phyloP scores from a whole-genome alignment of 1,140 invertebrate genomes.

The Lucilia cuprina region DNA sequence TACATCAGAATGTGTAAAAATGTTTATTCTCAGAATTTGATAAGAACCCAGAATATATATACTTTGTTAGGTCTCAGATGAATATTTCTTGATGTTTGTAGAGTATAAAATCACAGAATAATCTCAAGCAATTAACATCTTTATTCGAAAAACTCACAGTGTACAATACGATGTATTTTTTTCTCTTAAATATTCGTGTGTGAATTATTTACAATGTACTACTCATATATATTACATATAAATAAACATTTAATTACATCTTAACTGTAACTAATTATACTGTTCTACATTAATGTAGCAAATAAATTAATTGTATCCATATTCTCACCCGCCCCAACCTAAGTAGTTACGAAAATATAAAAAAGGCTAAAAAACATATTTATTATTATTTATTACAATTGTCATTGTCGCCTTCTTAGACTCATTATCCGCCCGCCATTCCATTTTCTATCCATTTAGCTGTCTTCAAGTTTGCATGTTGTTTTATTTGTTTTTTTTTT shows the following conservation, averaged over 20 bases:
- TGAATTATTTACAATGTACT: background rate
- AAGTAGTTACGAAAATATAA: background rate
- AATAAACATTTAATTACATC: background rate
- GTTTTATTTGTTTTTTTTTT: background rate
- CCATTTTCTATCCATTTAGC: background rate
- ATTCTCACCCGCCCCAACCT: background rate
- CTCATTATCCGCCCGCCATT: background rate
- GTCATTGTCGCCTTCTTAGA: constrained; percentile 26
- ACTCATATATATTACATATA: background rate
- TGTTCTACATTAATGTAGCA: background rate
- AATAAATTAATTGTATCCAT: background rate
- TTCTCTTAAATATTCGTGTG: too few species aligned
- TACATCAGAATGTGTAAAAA: too few species aligned
- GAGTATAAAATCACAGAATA: too few species aligned
- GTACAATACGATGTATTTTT: too few species aligned
- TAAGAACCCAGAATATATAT: too few species aligned
- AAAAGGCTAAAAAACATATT: constrained; percentile 1
- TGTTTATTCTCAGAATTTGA: too few species aligned
- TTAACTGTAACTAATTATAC: constrained; percentile 27
- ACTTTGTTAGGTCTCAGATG: too few species aligned
- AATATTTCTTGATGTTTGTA: too few species aligned
- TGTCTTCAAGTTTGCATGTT: background rate
- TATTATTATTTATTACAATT: constrained; percentile 25
- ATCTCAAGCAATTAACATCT: too few species aligned
- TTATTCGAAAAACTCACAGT: background rate